Evolutionary conservation across 2,797 vertebrate species (phyloP).

Genomic region (Glyptemys insculpta): DNA sequence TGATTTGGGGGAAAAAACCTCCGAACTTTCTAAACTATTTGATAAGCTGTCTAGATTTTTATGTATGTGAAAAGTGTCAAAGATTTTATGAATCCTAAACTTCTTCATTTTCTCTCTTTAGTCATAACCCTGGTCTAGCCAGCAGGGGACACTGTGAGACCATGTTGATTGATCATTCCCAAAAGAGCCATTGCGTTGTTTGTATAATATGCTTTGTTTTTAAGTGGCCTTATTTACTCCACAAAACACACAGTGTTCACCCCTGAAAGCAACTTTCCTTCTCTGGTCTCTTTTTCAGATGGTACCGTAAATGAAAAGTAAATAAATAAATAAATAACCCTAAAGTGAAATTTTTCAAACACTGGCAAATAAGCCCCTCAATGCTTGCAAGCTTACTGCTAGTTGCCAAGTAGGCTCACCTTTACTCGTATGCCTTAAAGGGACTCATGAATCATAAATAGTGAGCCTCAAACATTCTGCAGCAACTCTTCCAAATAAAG

Average conservation of each 20-base stretch:
- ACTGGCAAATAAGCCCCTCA: neutral
- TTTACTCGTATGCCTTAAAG: constrained; percentile 9
- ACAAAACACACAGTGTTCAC: accelerated
- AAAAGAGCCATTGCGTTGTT: accelerated
- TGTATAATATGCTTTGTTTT: accelerated
- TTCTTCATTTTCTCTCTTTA: accelerated
- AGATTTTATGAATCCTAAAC: accelerated
- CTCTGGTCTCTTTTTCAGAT: neutral
- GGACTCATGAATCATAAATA: neutral
- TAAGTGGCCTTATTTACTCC: accelerated
- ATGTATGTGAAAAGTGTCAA: accelerated
- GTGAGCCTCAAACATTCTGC: neutral
- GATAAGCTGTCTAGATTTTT: accelerated
- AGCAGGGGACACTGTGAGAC: constrained; percentile 48
- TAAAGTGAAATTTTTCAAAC: neutral
- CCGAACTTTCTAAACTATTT: accelerated
- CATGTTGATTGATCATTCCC: accelerated
- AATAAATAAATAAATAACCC: accelerated
- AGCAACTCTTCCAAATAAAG: neutral
- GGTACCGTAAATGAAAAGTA: neutral
- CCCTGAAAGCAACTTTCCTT: accelerated
- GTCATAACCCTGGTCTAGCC: accelerated
- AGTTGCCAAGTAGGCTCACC: neutral
- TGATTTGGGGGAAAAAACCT: accelerated
- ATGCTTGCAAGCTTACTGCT: neutral